These are phyloP conservation scores for Cylindroiulus punctatus DNA, from an alignment of 2,888 invertebrate species.

Conservation along the genomic window DNA sequence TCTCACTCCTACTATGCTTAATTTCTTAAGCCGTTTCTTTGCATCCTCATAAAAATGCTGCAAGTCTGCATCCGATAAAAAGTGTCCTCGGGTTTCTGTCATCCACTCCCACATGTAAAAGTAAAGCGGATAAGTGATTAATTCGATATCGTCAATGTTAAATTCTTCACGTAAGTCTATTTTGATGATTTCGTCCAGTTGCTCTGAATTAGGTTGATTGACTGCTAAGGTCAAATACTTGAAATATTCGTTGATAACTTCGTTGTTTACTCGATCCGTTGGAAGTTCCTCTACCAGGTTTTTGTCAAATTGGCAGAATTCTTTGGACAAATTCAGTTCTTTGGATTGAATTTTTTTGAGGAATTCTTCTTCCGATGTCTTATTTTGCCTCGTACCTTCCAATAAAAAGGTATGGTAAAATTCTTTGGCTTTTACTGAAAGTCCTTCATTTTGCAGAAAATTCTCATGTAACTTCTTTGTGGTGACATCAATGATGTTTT, in stretches of 20 bases:
- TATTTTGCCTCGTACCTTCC: background rate
- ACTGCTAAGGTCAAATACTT: background rate
- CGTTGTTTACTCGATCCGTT: constrained; percentile 11
- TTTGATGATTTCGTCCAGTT: constrained; percentile 25
- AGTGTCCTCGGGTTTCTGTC: background rate
- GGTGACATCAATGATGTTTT: background rate
- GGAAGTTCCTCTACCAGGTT: background rate
- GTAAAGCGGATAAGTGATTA: background rate
- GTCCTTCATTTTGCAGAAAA: background rate
- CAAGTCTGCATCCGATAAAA: background rate
- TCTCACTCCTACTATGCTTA: background rate
- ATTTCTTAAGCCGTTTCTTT: background rate
- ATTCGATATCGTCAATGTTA: background rate
- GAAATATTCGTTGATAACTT: background rate
- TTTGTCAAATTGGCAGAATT: background rate
- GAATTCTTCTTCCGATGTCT: background rate
- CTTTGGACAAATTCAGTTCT: background rate
- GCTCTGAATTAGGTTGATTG: background rate
- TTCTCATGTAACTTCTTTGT: background rate
- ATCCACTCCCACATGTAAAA: background rate
- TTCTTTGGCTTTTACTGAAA: constrained; percentile 14
- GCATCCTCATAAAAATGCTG: background rate
- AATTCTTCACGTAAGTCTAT: background rate
- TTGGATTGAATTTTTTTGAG: background rate
- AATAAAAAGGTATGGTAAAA: background rate